Conservation (phyloP, 2,888 invertebrate genomes). For the Cataglyphis albicans region DNA sequence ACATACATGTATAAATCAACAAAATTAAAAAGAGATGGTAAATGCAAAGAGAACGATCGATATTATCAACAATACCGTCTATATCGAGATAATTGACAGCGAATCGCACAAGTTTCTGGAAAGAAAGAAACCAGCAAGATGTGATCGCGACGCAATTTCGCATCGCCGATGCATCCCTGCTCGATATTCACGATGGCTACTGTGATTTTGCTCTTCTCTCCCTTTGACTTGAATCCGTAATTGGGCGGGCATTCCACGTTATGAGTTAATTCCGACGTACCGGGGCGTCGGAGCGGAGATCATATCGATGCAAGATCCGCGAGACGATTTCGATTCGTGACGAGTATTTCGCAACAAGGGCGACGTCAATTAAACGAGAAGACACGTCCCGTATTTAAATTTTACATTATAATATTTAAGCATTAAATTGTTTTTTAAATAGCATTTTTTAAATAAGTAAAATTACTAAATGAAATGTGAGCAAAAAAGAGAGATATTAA, state of each 20-base stretch:
- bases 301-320: slow-evolving; percentile 55
- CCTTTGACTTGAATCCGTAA: slow-evolving; percentile 75
- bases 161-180: slow-evolving; percentile 58
- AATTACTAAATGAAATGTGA: neutral
- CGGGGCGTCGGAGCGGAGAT: slow-evolving; percentile 54
- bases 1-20: neutral
- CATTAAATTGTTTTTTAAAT: neutral
- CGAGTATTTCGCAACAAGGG: slow-evolving; percentile 21
- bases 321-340: slow-evolving; percentile 3
- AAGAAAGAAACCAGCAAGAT: slow-evolving; percentile 36
- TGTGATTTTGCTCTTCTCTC: slow-evolving; percentile 51
- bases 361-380: slow-evolving; percentile 30
- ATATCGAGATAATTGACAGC: slow-evolving; percentile 46
- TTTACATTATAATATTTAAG: neutral
- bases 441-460: neutral
- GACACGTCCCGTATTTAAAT: neutral
- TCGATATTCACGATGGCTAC: slow-evolving; percentile 63
- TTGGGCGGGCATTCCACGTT: slow-evolving; percentile 84
- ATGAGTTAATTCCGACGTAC: slow-evolving; percentile 82
- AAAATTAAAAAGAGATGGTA: neutral
- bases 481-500: neutral
- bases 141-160: slow-evolving; percentile 34
- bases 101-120: slow-evolving; percentile 39
- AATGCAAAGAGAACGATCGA: neutral
- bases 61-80: slow-evolving; percentile 23